These are phyloP conservation scores for Phalacrocorax carbo DNA, from an alignment of 2,113 vertebrate species.

Conservation along the genomic window DNA sequence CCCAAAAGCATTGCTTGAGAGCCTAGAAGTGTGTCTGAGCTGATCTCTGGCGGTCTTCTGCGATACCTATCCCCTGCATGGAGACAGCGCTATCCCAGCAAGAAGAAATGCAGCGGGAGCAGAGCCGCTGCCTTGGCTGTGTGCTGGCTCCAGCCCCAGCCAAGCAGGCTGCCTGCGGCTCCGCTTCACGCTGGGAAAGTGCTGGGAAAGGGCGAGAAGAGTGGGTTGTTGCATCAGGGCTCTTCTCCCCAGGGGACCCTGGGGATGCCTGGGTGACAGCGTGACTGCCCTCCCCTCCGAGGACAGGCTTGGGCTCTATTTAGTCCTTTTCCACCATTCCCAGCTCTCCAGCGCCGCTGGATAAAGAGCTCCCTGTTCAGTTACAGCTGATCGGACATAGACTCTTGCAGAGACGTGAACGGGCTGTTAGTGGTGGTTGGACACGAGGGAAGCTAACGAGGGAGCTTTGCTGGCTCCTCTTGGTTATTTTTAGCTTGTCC, in stretches of 20 bases:
- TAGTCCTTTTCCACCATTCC: neutral
- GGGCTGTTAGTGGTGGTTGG: neutral
- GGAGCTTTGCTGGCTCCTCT: neutral
- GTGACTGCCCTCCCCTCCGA: neutral
- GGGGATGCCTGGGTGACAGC: neutral
- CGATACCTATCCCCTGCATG: neutral
- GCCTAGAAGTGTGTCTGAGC: neutral
- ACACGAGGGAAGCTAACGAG: accelerated
- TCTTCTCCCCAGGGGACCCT: neutral
- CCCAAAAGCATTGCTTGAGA: neutral
- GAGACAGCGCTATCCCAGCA: neutral
- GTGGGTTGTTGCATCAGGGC: neutral
- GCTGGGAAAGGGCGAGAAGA: neutral
- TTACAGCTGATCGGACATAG: neutral
- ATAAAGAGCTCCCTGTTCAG: neutral
- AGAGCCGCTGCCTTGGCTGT: neutral
- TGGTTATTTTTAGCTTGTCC: neutral
- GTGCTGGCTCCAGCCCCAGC: neutral
- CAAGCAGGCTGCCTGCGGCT: neutral
- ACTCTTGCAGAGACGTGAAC: neutral
- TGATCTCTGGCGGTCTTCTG: neutral
- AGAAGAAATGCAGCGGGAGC: accelerated
- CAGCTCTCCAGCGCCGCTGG: neutral
- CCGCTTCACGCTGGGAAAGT: neutral
- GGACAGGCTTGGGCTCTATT: neutral